A percentile compares a stretch with the other conserved stretches of the same genome.
Evolutionary conservation across 2,888 invertebrate species (phyloP).

Genomic region (Epistrophe eligans): DNA sequence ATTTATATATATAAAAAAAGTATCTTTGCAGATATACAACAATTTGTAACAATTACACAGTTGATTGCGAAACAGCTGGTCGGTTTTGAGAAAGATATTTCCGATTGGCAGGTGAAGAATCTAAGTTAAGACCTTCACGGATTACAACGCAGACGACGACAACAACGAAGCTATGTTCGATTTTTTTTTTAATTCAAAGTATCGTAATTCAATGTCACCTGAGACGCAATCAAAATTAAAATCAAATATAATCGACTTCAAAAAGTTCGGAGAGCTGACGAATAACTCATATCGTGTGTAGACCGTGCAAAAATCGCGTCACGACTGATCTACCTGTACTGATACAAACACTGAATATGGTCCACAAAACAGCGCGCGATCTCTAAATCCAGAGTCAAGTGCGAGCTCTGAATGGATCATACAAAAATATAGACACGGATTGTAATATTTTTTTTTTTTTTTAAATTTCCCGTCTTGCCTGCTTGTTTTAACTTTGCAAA

Average conservation of each 20-base stretch:
- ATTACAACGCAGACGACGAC: constrained; percentile 16
- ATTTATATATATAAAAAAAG: constrained; percentile 16
- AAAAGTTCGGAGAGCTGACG: constrained; percentile 22
- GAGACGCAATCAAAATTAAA: background rate
- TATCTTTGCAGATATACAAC: constrained; percentile 43
- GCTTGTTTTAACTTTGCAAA: constrained; percentile 47
- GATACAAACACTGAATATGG: constrained; percentile 73
- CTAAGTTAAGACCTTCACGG: constrained; percentile 64
- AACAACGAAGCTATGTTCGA: constrained; percentile 11
- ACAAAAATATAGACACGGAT: constrained; percentile 57
- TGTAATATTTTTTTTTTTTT: constrained; percentile 20
- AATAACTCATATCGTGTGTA: constrained; percentile 76
- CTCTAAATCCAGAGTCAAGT: constrained; percentile 57
- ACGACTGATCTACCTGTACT: constrained; percentile 83
- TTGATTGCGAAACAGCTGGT: constrained; percentile 75
- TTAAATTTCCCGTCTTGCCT: constrained; percentile 12
- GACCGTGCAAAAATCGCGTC: constrained; percentile 83
- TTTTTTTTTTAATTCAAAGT: constrained; percentile 32
- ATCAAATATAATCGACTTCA: constrained; percentile 10
- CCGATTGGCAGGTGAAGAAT: constrained; percentile 66
- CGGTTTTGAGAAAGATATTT: constrained; percentile 64
- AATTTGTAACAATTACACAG: constrained; percentile 71
- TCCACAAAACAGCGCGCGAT: constrained; percentile 63
- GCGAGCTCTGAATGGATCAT: constrained; percentile 67
- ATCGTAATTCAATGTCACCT: constrained; percentile 47